Conservation (phyloP, 2,113 vertebrate species). For the Merops nubicus region DNA sequence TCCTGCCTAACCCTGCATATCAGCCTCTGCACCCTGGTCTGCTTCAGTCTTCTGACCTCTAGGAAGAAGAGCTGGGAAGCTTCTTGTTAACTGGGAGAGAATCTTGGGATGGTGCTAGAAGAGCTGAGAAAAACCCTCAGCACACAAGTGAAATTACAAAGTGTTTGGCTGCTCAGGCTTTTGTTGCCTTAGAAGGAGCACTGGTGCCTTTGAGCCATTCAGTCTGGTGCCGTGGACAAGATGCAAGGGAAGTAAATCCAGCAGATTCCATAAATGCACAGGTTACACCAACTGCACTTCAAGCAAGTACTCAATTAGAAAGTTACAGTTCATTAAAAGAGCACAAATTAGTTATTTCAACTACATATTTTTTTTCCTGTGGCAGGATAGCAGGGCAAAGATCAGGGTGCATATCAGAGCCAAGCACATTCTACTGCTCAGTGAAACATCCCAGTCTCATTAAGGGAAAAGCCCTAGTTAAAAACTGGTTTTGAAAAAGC, state of each 20-base stretch:
- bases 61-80: background rate
- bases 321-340: slow-evolving; percentile 43
- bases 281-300: background rate
- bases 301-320: slow-evolving; percentile 45
- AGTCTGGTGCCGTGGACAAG: background rate
- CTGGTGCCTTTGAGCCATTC: background rate
- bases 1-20: background rate
- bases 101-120: background rate
- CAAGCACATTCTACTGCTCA: background rate
- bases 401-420: background rate
- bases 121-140: background rate
- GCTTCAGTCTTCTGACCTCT: background rate
- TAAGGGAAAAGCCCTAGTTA: background rate
- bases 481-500: background rate
- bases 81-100: background rate
- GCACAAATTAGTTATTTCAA: slow-evolving; percentile 24
- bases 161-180: background rate
- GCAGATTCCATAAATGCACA: background rate
- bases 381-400: background rate
- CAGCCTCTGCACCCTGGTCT: background rate
- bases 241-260: background rate
- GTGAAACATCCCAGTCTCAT: background rate
- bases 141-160: background rate
- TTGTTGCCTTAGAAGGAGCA: background rate
- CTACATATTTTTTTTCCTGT: background rate